These are phyloP conservation scores for Tadarida brasiliensis DNA, from an alignment of 2,797 vertebrate genomes.

Conservation along the genomic window DNA sequence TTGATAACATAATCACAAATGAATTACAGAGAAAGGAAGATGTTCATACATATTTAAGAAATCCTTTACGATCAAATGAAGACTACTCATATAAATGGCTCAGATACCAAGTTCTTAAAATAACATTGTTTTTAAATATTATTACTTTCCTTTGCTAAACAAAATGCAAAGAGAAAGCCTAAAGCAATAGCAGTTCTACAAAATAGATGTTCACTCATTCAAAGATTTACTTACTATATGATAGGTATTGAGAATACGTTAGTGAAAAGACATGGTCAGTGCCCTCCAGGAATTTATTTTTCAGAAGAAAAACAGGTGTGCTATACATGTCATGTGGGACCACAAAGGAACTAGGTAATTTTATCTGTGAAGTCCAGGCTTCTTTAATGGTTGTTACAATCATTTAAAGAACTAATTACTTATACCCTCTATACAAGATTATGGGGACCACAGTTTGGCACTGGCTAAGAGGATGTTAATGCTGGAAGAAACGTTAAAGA, in stretches of 20 bases:
- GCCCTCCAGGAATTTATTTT: background rate
- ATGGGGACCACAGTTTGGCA: background rate
- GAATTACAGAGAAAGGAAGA: background rate
- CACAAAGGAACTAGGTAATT: background rate
- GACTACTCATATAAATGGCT: background rate
- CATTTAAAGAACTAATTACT: background rate
- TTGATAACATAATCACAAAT: background rate
- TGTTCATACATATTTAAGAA: background rate
- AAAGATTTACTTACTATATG: background rate
- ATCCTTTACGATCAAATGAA: background rate
- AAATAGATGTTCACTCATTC: conserved; percentile 31
- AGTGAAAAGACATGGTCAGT: background rate
- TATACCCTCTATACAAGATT: background rate
- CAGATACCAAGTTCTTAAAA: conserved; percentile 8
- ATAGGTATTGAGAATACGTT: background rate
- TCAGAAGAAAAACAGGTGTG: background rate
- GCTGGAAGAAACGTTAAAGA: background rate
- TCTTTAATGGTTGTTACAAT: background rate
- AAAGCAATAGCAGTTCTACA: conserved; percentile 7
- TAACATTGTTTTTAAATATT: conserved; percentile 13
- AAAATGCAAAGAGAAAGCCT: conserved; percentile 1
- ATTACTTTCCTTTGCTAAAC: conserved; percentile 9
- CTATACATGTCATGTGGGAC: background rate
- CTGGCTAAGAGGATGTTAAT: background rate
- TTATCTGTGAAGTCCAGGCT: background rate